Percentiles rank a stretch among this genome's conserved stretches.
These are phyloP conservation scores for Dendroctonus valens DNA, from an alignment of 1,140 invertebrate species.

Conservation along the genomic window DNA sequence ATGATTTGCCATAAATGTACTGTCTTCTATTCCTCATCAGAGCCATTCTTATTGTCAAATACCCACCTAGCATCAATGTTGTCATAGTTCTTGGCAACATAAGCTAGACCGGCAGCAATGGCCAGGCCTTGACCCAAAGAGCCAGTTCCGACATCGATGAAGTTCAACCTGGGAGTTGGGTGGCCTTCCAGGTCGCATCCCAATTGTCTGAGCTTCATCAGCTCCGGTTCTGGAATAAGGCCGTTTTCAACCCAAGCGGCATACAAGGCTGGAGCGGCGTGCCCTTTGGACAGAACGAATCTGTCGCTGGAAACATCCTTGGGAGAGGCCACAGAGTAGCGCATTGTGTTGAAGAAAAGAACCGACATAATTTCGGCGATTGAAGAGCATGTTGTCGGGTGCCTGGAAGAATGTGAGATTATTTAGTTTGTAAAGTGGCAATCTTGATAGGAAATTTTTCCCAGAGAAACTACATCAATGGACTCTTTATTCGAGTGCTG, in stretches of 20 bases:
- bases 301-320: slow-evolving; percentile 87
- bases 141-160: slow-evolving; percentile 97
- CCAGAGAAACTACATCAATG: too few species aligned
- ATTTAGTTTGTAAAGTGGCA: too few species aligned
- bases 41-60: background rate
- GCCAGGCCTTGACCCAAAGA: slow-evolving; percentile 98
- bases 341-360: slow-evolving; percentile 97
- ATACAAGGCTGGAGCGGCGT: slow-evolving; percentile 97
- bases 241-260: slow-evolving; percentile 98
- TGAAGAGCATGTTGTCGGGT: slow-evolving; percentile 98
- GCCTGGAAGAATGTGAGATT: slow-evolving; percentile 59
- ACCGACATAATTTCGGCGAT: slow-evolving; percentile 99
- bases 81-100: slow-evolving; percentile 95
- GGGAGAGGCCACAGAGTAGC: slow-evolving; percentile 84
- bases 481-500: too few species aligned
- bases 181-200: slow-evolving; percentile 96
- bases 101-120: slow-evolving; percentile 96
- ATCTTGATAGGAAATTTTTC: too few species aligned
- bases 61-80: slow-evolving; percentile 80
- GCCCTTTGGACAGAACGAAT: slow-evolving; percentile 97
- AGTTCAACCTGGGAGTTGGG: slow-evolving; percentile 95
- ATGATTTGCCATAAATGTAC: too few species aligned
- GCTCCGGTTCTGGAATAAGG: slow-evolving; percentile 78
- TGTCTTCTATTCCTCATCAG: too few species aligned
- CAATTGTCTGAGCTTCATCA: slow-evolving; percentile 89